These are phyloP conservation scores for Bombus confusus DNA, from an alignment of 1,140 invertebrate genomes.

Conservation along the genomic window DNA sequence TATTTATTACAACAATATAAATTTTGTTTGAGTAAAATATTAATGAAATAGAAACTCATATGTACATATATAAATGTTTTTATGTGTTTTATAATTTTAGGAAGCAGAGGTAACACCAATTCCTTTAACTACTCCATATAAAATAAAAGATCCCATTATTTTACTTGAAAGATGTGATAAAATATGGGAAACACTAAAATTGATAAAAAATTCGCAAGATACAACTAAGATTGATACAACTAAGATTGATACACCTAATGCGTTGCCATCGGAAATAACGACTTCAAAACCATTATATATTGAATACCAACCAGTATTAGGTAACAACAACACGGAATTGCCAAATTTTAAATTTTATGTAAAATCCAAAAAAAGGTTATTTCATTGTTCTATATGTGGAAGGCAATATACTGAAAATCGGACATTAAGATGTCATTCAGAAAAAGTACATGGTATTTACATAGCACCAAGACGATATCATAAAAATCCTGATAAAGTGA, in stretches of 20 bases:
- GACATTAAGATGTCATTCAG: slow-evolving; percentile 68
- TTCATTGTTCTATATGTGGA: slow-evolving; percentile 73
- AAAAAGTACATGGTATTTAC: slow-evolving; percentile 69
- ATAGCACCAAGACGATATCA: slow-evolving; percentile 50
- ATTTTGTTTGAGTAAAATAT: neutral
- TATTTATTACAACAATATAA: neutral
- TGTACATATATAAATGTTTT: neutral
- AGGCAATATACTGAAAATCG: slow-evolving; percentile 69
- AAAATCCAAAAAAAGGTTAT: slow-evolving; percentile 68
- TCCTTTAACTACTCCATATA: slow-evolving; percentile 45
- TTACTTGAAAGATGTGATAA: slow-evolving; percentile 76
- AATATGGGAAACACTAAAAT: slow-evolving; percentile 78
- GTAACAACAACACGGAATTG: slow-evolving; percentile 61
- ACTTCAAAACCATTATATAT: slow-evolving; percentile 41
- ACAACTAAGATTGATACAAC: slow-evolving; percentile 1
- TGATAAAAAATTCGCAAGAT: slow-evolving; percentile 72
- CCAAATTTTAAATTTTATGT: slow-evolving; percentile 74
- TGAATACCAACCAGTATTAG: slow-evolving; percentile 61
- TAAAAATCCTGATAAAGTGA: neutral
- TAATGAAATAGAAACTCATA: neutral
- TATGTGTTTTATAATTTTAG: slow-evolving; percentile 41
- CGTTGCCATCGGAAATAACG: neutral
- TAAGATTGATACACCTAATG: neutral
- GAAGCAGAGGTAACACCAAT: neutral
- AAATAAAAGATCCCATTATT: slow-evolving; percentile 69